Conservation (phyloP, 2,888 invertebrate genomes). For the Amiota mariae region DNA sequence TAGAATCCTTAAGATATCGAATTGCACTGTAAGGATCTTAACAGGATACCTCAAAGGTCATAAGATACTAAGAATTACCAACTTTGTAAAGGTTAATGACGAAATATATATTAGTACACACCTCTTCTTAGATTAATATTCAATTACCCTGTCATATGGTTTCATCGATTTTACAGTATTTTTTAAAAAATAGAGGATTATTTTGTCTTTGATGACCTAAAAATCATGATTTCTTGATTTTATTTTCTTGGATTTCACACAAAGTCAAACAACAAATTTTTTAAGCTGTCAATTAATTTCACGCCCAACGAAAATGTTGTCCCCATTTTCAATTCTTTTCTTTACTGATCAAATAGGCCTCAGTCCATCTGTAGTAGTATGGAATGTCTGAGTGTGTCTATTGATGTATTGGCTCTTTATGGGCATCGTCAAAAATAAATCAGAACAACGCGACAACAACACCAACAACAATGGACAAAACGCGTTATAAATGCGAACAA, state of each 20-base stretch:
- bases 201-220: background rate
- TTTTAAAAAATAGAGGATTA: too few relatives aligned
- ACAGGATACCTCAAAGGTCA: too few relatives aligned
- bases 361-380: too few relatives aligned
- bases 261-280: constrained; percentile 22
- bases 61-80: too few relatives aligned
- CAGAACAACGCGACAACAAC: constrained; percentile 20
- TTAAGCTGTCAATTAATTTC: constrained; percentile 48
- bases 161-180: too few relatives aligned
- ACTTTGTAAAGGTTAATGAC: too few relatives aligned
- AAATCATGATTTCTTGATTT: constrained; percentile 21
- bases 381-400: background rate
- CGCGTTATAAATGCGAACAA: constrained; percentile 68
- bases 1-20: too few relatives aligned
- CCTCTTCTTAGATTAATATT: too few relatives aligned
- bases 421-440: constrained; percentile 30
- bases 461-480: constrained; percentile 11
- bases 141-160: too few relatives aligned
- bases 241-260: constrained; percentile 23
- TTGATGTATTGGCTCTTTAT: constrained; percentile 17
- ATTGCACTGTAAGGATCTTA: too few relatives aligned
- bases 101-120: too few relatives aligned
- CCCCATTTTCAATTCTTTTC: background rate
- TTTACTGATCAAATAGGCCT: background rate
- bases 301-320: constrained; percentile 4